Percentiles rank a stretch among this genome's conserved stretches.
Evolutionary conservation across 2,797 vertebrate genomes (phyloP).

Genomic region (Protonibea diacanthus): DNA sequence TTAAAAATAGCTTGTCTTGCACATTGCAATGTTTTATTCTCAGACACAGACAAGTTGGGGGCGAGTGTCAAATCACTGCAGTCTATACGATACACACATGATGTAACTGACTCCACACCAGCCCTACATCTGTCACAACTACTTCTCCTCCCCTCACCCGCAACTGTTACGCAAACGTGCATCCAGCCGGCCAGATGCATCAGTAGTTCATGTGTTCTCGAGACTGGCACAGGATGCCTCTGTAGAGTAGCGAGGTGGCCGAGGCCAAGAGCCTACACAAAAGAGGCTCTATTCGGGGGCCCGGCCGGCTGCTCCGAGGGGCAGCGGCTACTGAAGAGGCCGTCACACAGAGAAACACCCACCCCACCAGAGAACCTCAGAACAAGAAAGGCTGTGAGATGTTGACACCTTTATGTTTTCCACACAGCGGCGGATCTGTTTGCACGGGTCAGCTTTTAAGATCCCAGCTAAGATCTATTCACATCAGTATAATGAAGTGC

Average conservation of each 20-base stretch:
- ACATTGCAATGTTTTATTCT: conserved; percentile 59
- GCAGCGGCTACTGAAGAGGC: conserved; percentile 63
- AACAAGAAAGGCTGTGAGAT: conserved; percentile 63
- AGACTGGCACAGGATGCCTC: conserved; percentile 86
- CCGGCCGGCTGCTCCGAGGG: conserved; percentile 60
- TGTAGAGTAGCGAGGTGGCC: conserved; percentile 71
- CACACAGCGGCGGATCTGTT: conserved; percentile 59
- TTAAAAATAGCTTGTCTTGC: conserved; percentile 13
- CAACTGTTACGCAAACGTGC: conserved; percentile 56
- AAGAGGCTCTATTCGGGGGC: conserved; percentile 76
- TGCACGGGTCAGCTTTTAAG: conserved; percentile 15
- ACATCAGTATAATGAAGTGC: conserved; percentile 48
- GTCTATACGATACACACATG: conserved; percentile 57
- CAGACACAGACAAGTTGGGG: conserved; percentile 39
- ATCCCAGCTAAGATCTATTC: conserved; percentile 28
- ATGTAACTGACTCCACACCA: conserved; percentile 50
- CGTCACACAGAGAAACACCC: conserved; percentile 61
- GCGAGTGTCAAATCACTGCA: conserved; percentile 60
- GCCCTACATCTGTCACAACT: conserved; percentile 64
- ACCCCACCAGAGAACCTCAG: conserved; percentile 56
- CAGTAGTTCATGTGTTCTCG: conserved; percentile 78
- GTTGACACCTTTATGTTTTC: conserved; percentile 70
- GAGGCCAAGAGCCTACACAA: conserved; percentile 77
- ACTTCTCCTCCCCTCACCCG: conserved; percentile 38
- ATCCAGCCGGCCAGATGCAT: conserved; percentile 64